These are phyloP conservation scores for Meteorus cinctellus DNA, from an alignment of 2,888 invertebrate species.

Conservation along the genomic window DNA sequence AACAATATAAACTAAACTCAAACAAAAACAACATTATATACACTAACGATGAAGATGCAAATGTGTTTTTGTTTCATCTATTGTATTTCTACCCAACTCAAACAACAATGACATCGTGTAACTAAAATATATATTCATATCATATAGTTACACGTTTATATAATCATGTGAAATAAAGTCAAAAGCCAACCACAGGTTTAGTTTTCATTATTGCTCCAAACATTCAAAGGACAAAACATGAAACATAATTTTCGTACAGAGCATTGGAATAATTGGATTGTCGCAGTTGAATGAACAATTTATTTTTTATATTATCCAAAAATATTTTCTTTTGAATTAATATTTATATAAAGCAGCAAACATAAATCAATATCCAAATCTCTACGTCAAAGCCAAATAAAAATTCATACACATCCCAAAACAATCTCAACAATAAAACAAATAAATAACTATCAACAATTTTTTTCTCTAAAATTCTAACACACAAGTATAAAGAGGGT, in stretches of 20 bases:
- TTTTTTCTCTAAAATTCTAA: neutral
- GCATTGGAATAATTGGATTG: too few relatives aligned
- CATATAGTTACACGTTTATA: neutral
- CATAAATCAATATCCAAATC: too few relatives aligned
- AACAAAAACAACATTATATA: neutral
- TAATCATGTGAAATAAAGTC: neutral
- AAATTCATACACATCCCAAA: too few relatives aligned
- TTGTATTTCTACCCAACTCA: neutral
- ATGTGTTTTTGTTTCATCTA: neutral
- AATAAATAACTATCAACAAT: neutral
- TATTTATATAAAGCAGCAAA: too few relatives aligned
- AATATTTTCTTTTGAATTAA: too few relatives aligned
- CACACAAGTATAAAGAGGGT: neutral
- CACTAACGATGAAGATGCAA: neutral
- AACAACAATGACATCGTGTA: neutral
- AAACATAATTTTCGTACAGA: too few relatives aligned
- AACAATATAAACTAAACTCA: neutral
- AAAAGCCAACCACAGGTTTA: neutral
- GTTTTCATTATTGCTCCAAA: too few relatives aligned
- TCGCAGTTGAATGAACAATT: too few relatives aligned
- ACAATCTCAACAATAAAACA: neutral
- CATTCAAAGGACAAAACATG: too few relatives aligned
- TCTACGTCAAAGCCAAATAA: too few relatives aligned
- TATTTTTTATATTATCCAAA: too few relatives aligned
- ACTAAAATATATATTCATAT: neutral